Base-by-base conservation (phyloP, 2,797 vertebrate genomes). In the Gadopsis bispinosus region DNA sequence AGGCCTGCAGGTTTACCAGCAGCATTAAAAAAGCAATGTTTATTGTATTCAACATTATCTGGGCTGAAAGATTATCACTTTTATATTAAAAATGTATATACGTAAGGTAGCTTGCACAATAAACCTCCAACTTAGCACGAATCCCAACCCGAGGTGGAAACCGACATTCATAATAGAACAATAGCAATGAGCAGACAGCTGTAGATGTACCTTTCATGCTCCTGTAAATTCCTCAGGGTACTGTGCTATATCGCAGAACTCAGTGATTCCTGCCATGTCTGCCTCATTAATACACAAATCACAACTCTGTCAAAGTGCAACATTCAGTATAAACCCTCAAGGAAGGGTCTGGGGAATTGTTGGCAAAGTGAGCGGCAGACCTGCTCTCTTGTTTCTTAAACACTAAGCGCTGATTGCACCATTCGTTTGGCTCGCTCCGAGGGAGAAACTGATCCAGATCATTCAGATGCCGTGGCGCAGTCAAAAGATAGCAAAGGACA, bases 121-220 rank as follows among this genome's bases (percentile, higher is more conserved):
- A 61, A 75, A 65, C 22, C 45, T 47, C 50, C 64, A 59, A 12
- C 65, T 76, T 31, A 72, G 53, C 71, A 63, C 63, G 69, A 83
- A 69, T 75, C 71, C 59, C 51, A 78, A 39, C 73, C 9, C 9
- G 11, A 78, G 86, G 73, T 60, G 62, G 80, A 88, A 84, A 65
- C 51, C 69, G 66, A 64, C 84, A 91, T 92, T 80, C 79, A 91
- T 90, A 91, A 93, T 88, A 88, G 86, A 93, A 91, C 90, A 91
- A 83, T 86, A 71, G 72, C 58, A 73, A 56, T 47, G 69, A 83
- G 74, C 63, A 90, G 79, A 85, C 76, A 80, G 76, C 75, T 86
- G 87, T 74, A 80, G 86, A 84, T 88, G 90, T 86, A 87, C 83
- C 80, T 88, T 81, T 90, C 83, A 83, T 84, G 80, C 81, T 87